Percentiles rank a stretch among this genome's conserved stretches.
These are phyloP conservation scores for Diprion similis DNA, from an alignment of 1,140 invertebrate genomes.

Conservation along the genomic window DNA sequence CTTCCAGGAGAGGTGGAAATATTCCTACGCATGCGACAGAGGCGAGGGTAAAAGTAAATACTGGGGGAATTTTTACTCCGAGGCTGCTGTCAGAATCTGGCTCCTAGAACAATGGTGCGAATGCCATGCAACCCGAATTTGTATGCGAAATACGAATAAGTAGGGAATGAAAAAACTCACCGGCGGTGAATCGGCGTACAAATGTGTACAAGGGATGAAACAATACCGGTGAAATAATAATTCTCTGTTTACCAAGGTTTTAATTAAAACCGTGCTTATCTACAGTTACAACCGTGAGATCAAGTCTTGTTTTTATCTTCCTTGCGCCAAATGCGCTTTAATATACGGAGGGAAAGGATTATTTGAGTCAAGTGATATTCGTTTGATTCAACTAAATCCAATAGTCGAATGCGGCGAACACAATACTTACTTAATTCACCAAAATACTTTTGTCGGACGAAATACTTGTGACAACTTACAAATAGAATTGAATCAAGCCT, in stretches of 20 bases:
- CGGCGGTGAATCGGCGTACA: background rate
- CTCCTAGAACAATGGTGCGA: background rate
- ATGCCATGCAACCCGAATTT: background rate
- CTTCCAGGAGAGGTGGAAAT: background rate
- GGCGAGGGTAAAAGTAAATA: background rate
- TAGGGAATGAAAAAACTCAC: background rate
- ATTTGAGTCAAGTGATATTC: too few species aligned
- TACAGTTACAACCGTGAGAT: background rate
- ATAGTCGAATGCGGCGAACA: background rate
- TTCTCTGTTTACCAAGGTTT: background rate
- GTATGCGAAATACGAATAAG: background rate
- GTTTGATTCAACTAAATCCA: too few species aligned
- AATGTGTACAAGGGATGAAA: background rate
- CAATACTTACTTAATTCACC: background rate
- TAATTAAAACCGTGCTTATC: background rate
- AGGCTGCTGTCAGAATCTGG: background rate
- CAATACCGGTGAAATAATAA: background rate
- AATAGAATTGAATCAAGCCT: too few species aligned
- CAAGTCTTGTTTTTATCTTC: background rate
- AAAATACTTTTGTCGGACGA: background rate
- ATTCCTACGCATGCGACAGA: background rate
- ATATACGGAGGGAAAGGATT: too few species aligned
- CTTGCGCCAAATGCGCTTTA: background rate
- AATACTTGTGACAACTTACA: too few species aligned
- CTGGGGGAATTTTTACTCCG: background rate